Conservation (phyloP, 2,113 vertebrate species). For the Morone saxatilis region DNA sequence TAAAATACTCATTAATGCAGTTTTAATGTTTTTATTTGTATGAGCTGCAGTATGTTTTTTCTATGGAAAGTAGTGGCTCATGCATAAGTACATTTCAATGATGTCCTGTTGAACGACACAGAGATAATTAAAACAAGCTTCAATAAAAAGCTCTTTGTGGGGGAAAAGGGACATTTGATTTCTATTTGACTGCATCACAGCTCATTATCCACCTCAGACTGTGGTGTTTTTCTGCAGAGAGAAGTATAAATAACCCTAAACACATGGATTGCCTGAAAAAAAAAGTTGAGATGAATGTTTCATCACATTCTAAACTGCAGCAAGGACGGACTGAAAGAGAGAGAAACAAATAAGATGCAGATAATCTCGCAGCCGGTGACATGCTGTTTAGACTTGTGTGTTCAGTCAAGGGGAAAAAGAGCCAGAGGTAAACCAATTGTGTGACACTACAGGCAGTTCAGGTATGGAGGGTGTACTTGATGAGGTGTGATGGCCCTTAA, state of each 20-base stretch:
- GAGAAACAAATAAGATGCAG: slow-evolving; percentile 24
- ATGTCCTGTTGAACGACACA: slow-evolving; percentile 39
- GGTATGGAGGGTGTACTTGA: slow-evolving; percentile 53
- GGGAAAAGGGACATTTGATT: slow-evolving; percentile 24
- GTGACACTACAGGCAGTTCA: slow-evolving; percentile 46
- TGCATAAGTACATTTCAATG: slow-evolving; percentile 20
- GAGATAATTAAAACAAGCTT: slow-evolving; percentile 52
- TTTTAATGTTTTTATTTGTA: slow-evolving; percentile 47
- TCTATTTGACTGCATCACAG: slow-evolving; percentile 41
- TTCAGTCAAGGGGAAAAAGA: slow-evolving; percentile 44
- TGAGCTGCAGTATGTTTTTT: slow-evolving; percentile 23
- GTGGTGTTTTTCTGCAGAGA: slow-evolving; percentile 11
- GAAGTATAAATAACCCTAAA: slow-evolving; percentile 37
- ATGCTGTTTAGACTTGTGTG: slow-evolving; percentile 46
- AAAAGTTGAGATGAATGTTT: slow-evolving; percentile 14
- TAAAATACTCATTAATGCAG: slow-evolving; percentile 28
- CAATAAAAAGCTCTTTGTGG: slow-evolving; percentile 28
- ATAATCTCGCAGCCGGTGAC: background rate
- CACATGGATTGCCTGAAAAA: slow-evolving; percentile 11
- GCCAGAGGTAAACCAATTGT: slow-evolving; percentile 40
- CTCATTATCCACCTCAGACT: slow-evolving; percentile 42
- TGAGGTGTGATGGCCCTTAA: slow-evolving; percentile 62
- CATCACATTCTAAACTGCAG: slow-evolving; percentile 26
- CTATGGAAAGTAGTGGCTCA: background rate
- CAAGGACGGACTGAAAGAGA: background rate